A percentile compares a stretch with the other conserved stretches of the same genome.
phyloP scores from a whole-genome alignment of 2,113 vertebrate species.

The Mobula hypostoma region DNA sequence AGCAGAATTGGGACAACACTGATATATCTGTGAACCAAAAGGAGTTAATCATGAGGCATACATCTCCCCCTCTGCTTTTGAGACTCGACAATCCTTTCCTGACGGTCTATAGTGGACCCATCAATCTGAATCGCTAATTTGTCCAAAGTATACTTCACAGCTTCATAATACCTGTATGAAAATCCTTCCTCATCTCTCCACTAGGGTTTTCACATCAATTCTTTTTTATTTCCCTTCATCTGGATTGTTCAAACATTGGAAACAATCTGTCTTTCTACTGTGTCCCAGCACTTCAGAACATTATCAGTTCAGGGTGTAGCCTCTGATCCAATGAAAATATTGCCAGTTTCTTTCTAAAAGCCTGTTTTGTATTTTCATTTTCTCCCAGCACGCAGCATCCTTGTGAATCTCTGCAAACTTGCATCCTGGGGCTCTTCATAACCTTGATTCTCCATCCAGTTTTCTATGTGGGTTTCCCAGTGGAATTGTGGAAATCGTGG shows the following conservation, averaged over 20 bases:
- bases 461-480: neutral
- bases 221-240: neutral
- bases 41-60: too few relatives aligned
- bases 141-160: neutral
- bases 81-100: too few relatives aligned
- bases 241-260: neutral
- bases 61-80: too few relatives aligned
- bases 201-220: neutral
- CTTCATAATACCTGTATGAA: neutral
- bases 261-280: neutral
- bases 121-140: too few relatives aligned
- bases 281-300: neutral
- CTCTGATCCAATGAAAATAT: neutral
- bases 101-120: too few relatives aligned
- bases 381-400: neutral
- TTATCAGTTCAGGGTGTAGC: neutral
- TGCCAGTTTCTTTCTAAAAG: neutral
- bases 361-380: neutral
- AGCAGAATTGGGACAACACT: too few relatives aligned
- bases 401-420: neutral
- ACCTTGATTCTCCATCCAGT: neutral
- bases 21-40: too few relatives aligned
- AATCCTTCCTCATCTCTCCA: neutral
- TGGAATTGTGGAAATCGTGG: neutral
- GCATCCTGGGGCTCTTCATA: neutral